Evolutionary conservation across 2,888 invertebrate genomes (phyloP).

Genomic region (Cetonia aurata): DNA sequence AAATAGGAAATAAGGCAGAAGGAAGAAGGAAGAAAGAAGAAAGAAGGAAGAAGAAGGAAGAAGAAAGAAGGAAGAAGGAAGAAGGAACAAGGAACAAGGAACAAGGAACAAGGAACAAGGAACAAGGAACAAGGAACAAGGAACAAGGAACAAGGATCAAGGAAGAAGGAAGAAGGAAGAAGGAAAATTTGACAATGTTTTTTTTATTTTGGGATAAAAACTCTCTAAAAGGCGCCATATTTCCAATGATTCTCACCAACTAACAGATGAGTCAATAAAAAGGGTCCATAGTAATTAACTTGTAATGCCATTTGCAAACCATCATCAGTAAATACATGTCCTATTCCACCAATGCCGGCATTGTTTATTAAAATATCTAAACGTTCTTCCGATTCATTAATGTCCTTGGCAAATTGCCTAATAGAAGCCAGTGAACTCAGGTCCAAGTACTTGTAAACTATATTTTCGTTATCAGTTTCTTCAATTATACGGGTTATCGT

Average conservation of each 20-base stretch:
- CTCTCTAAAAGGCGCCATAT: too few species aligned
- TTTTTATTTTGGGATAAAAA: too few species aligned
- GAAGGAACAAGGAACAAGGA: too few species aligned
- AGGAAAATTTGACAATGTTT: too few species aligned
- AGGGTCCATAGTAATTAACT: constrained; percentile 79
- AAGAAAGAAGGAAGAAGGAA: too few species aligned
- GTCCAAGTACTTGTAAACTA: constrained; percentile 67
- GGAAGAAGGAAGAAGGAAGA: too few species aligned
- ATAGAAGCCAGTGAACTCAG: constrained; percentile 70
- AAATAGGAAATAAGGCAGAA: too few species aligned
- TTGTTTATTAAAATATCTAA: constrained; percentile 76
- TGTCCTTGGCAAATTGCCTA: constrained; percentile 72
- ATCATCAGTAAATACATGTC: constrained; percentile 69
- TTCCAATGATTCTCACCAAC: constrained; percentile 60
- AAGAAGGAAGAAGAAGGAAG: too few species aligned
- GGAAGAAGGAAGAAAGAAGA: too few species aligned
- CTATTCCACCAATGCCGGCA: constrained; percentile 70
- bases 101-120: too few species aligned
- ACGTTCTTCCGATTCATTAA: constrained; percentile 68
- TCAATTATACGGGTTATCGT: constrained; percentile 58
- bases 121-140: too few species aligned
- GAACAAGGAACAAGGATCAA: too few species aligned
- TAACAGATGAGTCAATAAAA: constrained; percentile 76
- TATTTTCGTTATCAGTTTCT: constrained; percentile 60
- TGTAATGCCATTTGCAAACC: constrained; percentile 75